Evolutionary conservation across 2,113 vertebrate genomes (phyloP).

Genomic region (Ciconia stormi): DNA sequence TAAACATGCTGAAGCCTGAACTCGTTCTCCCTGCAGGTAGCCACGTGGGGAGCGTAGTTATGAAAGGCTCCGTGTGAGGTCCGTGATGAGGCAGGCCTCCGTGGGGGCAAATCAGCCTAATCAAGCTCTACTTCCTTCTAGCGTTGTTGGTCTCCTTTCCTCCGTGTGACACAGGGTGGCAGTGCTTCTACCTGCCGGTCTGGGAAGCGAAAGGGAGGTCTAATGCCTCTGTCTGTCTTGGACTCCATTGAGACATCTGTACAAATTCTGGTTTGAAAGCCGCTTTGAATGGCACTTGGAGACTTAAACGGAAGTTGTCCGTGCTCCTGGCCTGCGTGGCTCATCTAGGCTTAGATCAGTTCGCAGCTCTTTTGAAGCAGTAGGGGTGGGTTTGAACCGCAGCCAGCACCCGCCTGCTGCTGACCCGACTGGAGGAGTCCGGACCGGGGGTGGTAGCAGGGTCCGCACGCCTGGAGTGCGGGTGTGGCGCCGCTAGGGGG

Average conservation of each 20-base stretch:
- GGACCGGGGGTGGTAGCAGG: not conserved
- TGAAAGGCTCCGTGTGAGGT: rapidly evolving
- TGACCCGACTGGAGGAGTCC: not conserved
- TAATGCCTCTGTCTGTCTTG: not conserved
- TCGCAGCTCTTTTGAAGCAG: too few species aligned
- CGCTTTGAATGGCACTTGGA: rapidly evolving
- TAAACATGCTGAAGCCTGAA: not conserved
- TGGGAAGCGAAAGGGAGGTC: not conserved
- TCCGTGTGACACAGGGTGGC: rapidly evolving
- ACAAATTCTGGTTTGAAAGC: not conserved
- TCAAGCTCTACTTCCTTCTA: not conserved
- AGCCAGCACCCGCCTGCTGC: not conserved
- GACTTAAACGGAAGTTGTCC: rapidly evolving
- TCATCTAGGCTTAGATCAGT: not conserved
- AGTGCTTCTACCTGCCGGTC: not conserved
- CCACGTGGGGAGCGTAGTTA: rapidly evolving
- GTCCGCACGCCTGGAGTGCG: rapidly evolving
- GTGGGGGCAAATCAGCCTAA: too few species aligned
- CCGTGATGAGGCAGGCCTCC: too few species aligned
- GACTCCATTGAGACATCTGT: too few species aligned
- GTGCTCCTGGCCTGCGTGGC: too few species aligned
- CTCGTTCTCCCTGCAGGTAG: not conserved
- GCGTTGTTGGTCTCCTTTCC: not conserved
- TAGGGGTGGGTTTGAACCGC: not conserved
- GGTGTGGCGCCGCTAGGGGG: not conserved